Evolutionary conservation across 2,113 vertebrate genomes (phyloP).

Genomic region (Leucosticte australis): DNA sequence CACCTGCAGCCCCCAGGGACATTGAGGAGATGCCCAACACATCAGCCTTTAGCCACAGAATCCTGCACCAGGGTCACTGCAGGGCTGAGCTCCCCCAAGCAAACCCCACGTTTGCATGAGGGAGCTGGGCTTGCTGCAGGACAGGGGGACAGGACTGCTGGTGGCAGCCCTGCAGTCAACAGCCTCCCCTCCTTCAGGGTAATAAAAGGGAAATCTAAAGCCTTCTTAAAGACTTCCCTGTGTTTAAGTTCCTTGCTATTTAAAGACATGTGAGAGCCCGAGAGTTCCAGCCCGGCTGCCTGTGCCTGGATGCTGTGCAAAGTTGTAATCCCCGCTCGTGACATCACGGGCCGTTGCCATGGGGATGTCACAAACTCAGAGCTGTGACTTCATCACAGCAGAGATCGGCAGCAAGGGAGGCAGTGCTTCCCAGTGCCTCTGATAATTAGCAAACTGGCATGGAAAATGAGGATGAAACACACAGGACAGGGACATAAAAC

Average conservation of each 20-base stretch:
- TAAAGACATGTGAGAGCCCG: neutral
- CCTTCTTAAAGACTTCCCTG: neutral
- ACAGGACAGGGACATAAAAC: neutral
- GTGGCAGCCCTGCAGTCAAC: neutral
- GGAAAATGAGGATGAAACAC: neutral
- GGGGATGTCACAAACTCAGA: conserved; percentile 62
- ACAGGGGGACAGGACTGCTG: neutral
- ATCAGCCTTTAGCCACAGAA: neutral
- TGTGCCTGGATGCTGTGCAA: neutral
- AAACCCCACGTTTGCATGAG: neutral
- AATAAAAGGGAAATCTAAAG: neutral
- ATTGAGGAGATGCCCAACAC: accelerated
- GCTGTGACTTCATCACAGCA: neutral
- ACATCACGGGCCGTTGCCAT: conserved; percentile 53
- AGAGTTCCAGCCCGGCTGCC: neutral
- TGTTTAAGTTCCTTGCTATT: neutral
- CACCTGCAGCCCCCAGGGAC: neutral
- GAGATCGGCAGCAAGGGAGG: neutral
- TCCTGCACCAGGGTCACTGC: neutral
- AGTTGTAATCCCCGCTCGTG: conserved; percentile 45
- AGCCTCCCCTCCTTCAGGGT: neutral
- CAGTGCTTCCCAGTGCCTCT: neutral
- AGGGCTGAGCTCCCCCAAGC: neutral
- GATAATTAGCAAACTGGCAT: conserved; percentile 17
- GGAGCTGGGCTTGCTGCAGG: neutral